Base-by-base conservation (phyloP, 2,113 vertebrate species). In the Carassius carassius region DNA sequence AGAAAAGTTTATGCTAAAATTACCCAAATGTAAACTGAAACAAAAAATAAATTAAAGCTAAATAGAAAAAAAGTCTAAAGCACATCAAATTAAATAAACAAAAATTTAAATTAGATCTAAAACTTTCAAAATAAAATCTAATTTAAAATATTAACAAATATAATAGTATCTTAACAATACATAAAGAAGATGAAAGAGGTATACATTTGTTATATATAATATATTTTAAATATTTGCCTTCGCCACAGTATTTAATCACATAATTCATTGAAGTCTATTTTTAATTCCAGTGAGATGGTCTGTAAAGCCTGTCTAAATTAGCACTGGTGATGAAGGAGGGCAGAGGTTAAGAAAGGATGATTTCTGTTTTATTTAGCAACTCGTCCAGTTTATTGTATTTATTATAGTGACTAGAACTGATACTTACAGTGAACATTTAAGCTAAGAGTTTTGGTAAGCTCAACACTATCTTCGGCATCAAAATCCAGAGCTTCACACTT, bases 341-440 rank as follows among this genome's bases (percentile, higher is more conserved):
- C 7, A 29, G 29, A 16, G 17, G 19, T 70, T 21, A 37, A 41
- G 9, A 70, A 69, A 69, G 16, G 10, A 70, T 37, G 9, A 70
- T 0, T 70, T 41, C 17, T 70, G 2, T 21, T 19, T 41, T 10
- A 70, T 70, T 70, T 12, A 41, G 10, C 4, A 70, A 70, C 35
- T 41, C 7, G 14, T 23, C 8, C 7, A 17, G 13, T 29, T 76
- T 19, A 19, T 0, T 89, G 88, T 87, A 88, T 87, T 77, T 86
- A 90, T 73, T 87, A 17, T 86, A 89, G 81, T 88, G 81, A 84
- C 88, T 86, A 70, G 41, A 6, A 6, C 21, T n/a, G 11, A 14
- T 56, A 86, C 96, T 96, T 92, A 97, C 96, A 95, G 85, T 96
- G 86, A n/a, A 98, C 94, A 0, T 0, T 35, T 23, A 98, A 89